Percentiles rank a stretch among this genome's conserved stretches.
phyloP scores from a whole-genome alignment of 2,113 vertebrate genomes.

The Mus pahari region DNA sequence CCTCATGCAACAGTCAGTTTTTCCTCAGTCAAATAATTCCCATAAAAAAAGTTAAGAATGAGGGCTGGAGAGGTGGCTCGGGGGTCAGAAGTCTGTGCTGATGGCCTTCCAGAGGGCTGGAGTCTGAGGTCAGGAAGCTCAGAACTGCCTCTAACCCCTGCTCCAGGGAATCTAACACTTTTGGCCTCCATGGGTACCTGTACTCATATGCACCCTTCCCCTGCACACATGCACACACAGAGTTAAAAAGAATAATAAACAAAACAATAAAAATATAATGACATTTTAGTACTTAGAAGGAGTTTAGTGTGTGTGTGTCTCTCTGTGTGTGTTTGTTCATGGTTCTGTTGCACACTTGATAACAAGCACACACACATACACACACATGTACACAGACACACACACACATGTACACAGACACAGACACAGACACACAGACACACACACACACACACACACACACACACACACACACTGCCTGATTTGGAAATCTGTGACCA shows the following conservation, averaged over 20 bases:
- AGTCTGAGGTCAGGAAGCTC: background rate
- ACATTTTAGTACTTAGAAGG: background rate
- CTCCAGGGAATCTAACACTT: background rate
- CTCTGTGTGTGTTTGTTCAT: background rate
- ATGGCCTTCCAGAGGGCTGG: background rate
- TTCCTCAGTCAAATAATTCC: background rate
- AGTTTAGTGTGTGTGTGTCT: background rate
- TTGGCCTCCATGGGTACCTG: background rate
- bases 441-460: background rate
- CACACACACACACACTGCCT: background rate
- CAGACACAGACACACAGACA: background rate
- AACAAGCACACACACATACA: background rate
- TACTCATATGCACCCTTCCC: background rate
- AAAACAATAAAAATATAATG: background rate
- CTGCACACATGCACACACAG: background rate
- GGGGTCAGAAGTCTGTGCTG: background rate
- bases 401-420: background rate
- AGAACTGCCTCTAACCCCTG: background rate
- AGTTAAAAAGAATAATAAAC: background rate
- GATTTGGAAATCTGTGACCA: conserved; percentile 14
- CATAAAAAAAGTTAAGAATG: background rate
- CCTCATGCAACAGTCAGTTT: background rate
- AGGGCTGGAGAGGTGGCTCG: background rate
- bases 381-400: background rate
- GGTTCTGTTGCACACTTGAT: background rate